phyloP scores from a whole-genome alignment of 2,888 invertebrate species.

The Celastrina argiolus region DNA sequence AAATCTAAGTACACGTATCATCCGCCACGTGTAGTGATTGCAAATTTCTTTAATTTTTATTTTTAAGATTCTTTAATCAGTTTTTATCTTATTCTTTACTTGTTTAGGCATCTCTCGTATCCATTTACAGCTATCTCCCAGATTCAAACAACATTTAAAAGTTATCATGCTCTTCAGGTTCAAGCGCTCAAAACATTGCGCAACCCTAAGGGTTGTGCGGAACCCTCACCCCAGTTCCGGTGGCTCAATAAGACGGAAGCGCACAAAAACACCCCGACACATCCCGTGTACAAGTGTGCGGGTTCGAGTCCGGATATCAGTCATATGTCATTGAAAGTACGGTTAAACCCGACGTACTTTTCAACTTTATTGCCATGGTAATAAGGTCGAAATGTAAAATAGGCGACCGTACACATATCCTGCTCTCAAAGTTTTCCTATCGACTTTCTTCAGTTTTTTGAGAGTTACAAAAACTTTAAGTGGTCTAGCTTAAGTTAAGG shows the following conservation, averaged over 20 bases:
- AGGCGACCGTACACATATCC: not conserved
- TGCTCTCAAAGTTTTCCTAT: not conserved
- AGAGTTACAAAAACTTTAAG: not conserved
- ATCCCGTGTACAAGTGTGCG: conserved; percentile 56
- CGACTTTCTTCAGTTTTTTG: not conserved
- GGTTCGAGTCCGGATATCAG: conserved; percentile 43
- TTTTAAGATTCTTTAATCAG: too few species aligned
- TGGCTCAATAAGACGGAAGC: conserved; percentile 55
- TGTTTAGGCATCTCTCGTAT: too few species aligned
- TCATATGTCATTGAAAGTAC: not conserved
- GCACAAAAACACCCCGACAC: conserved; percentile 48
- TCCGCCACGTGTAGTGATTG: too few species aligned
- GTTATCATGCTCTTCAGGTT: not conserved
- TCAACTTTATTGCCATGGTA: too few species aligned
- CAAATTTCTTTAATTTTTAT: too few species aligned
- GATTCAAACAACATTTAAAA: too few species aligned
- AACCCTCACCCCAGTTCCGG: conserved; percentile 45
- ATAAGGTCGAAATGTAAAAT: too few species aligned
- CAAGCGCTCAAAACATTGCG: not conserved
- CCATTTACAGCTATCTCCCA: too few species aligned
- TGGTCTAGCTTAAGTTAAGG: not conserved
- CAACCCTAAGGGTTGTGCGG: conserved; percentile 26
- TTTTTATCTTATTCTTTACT: too few species aligned
- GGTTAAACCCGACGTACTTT: too few species aligned
- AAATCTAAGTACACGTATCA: too few species aligned